phyloP scores from a whole-genome alignment of 2,888 invertebrate species.

The Acheta domesticus region DNA sequence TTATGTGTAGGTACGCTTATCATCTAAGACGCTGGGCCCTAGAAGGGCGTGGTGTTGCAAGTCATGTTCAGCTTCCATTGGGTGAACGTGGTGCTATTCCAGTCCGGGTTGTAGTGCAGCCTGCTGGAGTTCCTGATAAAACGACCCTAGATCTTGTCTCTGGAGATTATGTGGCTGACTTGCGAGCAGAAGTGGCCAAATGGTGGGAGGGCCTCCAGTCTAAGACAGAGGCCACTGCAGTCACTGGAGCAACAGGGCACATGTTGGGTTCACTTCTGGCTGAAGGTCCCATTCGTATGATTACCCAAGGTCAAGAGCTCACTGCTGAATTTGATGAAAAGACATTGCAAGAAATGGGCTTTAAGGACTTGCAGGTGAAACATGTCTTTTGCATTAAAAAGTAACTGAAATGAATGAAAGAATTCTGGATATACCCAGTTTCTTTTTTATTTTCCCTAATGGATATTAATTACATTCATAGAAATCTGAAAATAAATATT shows the following conservation, averaged over 20 bases:
- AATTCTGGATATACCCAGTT: no score
- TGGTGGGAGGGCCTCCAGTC: conserved; percentile 75
- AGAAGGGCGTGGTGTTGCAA: conserved; percentile 73
- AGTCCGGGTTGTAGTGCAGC: conserved; percentile 78
- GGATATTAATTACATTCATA: no score
- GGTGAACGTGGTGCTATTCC: conserved; percentile 59
- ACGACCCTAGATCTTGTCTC: conserved; percentile 76
- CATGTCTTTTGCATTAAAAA: neutral
- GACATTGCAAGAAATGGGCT: conserved; percentile 84
- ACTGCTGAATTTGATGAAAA: conserved; percentile 91
- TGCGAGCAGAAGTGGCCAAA: conserved; percentile 90
- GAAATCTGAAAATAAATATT: no score
- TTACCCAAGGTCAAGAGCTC: conserved; percentile 89
- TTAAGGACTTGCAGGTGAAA: conserved; percentile 83
- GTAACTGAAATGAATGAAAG: neutral
- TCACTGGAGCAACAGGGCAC: conserved; percentile 49
- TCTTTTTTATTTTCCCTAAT: no score
- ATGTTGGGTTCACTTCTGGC: conserved; percentile 67
- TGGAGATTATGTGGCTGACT: conserved; percentile 85
- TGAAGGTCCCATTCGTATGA: conserved; percentile 85
- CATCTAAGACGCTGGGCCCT: conserved; percentile 86
- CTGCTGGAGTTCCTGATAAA: conserved; percentile 82
- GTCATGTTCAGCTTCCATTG: conserved; percentile 64
- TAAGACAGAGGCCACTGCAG: conserved; percentile 36
- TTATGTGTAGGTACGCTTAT: conserved; percentile 68